Evolutionary conservation across 1,140 invertebrate genomes (phyloP), one percentile per base, ranked within the genome.

Genomic region (Conus betulinus): DNA sequence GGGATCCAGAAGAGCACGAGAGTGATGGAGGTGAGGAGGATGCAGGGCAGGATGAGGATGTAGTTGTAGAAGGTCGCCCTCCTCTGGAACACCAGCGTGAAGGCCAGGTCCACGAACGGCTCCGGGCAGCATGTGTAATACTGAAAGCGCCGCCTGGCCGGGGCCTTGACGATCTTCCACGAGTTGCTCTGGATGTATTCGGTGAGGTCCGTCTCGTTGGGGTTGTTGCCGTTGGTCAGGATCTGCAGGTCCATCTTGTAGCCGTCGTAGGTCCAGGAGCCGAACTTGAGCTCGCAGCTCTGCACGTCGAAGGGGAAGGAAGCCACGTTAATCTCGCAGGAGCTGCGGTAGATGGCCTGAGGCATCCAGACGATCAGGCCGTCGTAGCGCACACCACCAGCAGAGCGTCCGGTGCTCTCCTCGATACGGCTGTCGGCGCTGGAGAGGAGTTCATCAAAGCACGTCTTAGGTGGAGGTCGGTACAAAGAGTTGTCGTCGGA

Each of bases 281-380:
- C 95, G 89, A 95, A 95, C 90, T 95, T 95, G 71, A 95, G 90
- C 15, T 89, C 78, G 90, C 95, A 95, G 11, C 82, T 90, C 89
- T 95, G 95, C 53, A 93, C 89, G 91, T 95, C 95, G 90, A 95
- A 95, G 23, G 95, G 95, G 88, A 95, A 95, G 74, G 93, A 90
- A 57, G 90, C 91, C 4, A 95, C 94, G 94, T 99, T 98, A 88
- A 95, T 94, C 71, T 92, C 89, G 90, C 99, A 99, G 7, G 98
- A 99, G 15, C 98, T 99, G 95, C 99, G 99, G 95, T 99, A 99
- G 94, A 99, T 99, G 8, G 99, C 99, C 60, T 98, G 98, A 6
- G 99, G 99, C 94, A 99, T 98, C 99, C 99, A 99, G 74, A 97
- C 96, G 67, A 99, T 98, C 95, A 97, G 98, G 23, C 99, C 99